Evolutionary conservation across 1,140 invertebrate species (phyloP).

Genomic region (Eumeta japonica): DNA sequence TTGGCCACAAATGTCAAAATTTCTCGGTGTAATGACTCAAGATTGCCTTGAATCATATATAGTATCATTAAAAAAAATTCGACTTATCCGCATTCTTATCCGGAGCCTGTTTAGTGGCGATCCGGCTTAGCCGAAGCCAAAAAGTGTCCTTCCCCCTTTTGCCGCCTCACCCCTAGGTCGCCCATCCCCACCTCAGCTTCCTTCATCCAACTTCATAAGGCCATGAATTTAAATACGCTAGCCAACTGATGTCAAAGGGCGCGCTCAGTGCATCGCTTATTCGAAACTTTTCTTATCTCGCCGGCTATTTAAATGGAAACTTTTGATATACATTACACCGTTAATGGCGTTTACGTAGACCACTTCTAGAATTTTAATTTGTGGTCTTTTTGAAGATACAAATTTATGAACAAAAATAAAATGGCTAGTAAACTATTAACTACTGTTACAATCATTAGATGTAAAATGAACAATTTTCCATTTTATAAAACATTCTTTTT

Average conservation of each 20-base stretch:
- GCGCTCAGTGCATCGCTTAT: slow-evolving; percentile 29
- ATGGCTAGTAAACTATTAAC: too few species aligned
- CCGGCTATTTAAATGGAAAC: neutral
- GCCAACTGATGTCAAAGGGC: slow-evolving; percentile 44
- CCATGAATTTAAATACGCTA: slow-evolving; percentile 57
- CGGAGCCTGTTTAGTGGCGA: slow-evolving; percentile 29
- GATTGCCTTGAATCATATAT: too few species aligned
- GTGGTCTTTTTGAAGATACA: too few species aligned
- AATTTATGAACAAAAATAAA: neutral
- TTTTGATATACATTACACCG: too few species aligned
- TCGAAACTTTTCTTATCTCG: slow-evolving; percentile 16
- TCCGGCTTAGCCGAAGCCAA: slow-evolving; percentile 53
- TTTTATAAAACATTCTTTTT: too few species aligned
- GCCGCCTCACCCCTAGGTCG: slow-evolving; percentile 10
- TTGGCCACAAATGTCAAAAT: too few species aligned
- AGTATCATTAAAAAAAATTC: slow-evolving; percentile 8
- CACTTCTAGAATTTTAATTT: too few species aligned
- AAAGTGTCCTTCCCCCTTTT: slow-evolving; percentile 53
- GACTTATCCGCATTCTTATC: slow-evolving; percentile 17
- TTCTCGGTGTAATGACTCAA: too few species aligned
- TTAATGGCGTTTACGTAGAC: too few species aligned
- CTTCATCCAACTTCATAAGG: slow-evolving; percentile 50
- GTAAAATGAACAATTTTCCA: too few species aligned
- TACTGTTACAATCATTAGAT: too few species aligned
- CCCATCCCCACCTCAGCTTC: slow-evolving; percentile 14